These are phyloP conservation scores for Drosophila austrosaltans DNA, from an alignment of 2,888 invertebrate genomes.

Conservation along the genomic window DNA sequence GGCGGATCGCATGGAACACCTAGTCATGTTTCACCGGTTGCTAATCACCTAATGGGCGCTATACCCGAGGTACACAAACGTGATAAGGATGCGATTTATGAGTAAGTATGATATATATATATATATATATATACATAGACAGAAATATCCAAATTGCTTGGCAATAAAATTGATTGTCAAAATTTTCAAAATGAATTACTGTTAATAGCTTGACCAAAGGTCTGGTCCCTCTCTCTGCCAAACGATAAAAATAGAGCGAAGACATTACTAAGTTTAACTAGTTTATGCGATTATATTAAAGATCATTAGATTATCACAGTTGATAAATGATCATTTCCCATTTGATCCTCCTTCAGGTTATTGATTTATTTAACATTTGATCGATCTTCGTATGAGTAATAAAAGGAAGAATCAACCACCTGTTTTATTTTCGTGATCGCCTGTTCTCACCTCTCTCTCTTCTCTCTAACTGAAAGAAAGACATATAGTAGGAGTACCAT, in stretches of 20 bases:
- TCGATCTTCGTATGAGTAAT: background rate
- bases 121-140: background rate
- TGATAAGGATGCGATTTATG: conserved; percentile 99
- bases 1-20: conserved; percentile 85
- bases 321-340: background rate
- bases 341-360: background rate
- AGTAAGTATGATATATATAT: conserved; percentile 88
- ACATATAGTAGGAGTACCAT: conserved; percentile 63
- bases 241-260: background rate
- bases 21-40: conserved; percentile 92
- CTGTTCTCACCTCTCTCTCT: conserved; percentile 63
- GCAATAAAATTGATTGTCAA: background rate
- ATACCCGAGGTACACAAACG: conserved; percentile 97
- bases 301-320: background rate
- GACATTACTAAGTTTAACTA: background rate
- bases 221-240: too few relatives aligned
- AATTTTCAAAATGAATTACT: background rate
- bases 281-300: background rate
- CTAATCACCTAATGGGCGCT: conserved; percentile 94
- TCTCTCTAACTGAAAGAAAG: background rate
- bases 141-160: background rate
- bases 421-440: conserved; percentile 27
- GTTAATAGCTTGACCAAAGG: background rate
- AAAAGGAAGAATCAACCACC: conserved; percentile 17
- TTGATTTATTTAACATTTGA: background rate